These are phyloP conservation scores for Sisyra terminalis DNA, from an alignment of 2,888 invertebrate genomes.

Conservation along the genomic window DNA sequence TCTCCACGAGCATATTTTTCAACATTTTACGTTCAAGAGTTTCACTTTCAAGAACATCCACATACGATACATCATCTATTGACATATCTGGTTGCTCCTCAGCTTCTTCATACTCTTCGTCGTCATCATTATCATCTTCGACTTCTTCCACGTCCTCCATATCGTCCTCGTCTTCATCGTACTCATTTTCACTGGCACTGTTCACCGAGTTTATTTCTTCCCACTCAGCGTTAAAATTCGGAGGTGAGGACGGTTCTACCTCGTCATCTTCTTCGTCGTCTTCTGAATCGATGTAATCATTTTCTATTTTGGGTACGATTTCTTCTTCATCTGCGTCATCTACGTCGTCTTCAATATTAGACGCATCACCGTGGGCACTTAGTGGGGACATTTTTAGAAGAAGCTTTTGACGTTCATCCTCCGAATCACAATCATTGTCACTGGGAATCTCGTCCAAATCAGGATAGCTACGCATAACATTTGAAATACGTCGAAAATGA, in stretches of 20 bases:
- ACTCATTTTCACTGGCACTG: neutral
- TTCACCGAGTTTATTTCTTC: neutral
- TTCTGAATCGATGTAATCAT: constrained; percentile 1
- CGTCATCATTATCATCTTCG: neutral
- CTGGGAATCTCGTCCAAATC: constrained; percentile 4
- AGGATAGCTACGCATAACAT: neutral
- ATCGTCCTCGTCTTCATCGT: neutral
- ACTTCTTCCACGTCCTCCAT: neutral
- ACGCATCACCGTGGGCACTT: neutral
- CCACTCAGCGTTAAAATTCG: too few species aligned
- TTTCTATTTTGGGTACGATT: too few species aligned
- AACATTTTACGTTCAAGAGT: too few species aligned
- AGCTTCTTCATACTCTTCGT: neutral
- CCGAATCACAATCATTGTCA: constrained; percentile 5
- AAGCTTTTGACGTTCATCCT: constrained; percentile 3
- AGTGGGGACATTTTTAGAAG: constrained; percentile 4
- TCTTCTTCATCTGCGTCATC: neutral
- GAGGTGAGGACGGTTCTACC: too few species aligned
- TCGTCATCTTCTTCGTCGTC: too few species aligned
- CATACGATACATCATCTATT: too few species aligned
- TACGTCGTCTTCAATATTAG: constrained; percentile 4
- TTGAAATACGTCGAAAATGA: constrained; percentile 2
- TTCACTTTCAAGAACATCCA: too few species aligned
- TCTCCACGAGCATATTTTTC: too few species aligned
- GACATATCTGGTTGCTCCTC: neutral